Evolutionary conservation across 2,888 invertebrate genomes (phyloP).

Genomic region (Limnephilus auricula): DNA sequence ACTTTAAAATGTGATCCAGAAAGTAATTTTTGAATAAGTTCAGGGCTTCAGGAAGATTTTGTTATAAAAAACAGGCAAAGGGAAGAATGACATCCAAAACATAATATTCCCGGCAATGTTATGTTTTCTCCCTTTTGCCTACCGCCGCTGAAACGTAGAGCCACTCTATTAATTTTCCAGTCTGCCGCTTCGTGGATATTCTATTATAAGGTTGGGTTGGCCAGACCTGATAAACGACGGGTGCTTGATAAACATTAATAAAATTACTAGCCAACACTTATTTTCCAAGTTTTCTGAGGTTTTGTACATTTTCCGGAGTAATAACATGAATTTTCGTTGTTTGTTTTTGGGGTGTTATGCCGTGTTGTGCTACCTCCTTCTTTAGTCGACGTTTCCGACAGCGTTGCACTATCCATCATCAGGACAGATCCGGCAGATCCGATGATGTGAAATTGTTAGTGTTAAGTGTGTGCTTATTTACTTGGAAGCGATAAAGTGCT

Average conservation of each 20-base stretch:
- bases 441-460: no score
- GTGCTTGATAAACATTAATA: not conserved
- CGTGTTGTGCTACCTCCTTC: no score
- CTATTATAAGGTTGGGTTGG: not conserved
- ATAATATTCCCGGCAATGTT: not conserved
- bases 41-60: no score
- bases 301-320: not conserved
- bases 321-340: not conserved
- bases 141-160: not conserved
- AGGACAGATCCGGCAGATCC: no score
- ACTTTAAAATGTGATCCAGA: no score
- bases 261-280: not conserved
- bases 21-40: no score
- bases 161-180: not conserved
- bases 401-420: no score
- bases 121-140: not conserved
- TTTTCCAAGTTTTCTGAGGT: not conserved
- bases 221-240: not conserved
- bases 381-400: no score
- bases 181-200: not conserved
- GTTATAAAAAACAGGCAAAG: not conserved
- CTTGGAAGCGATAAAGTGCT: no score
- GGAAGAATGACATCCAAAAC: not conserved
- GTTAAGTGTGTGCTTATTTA: no score
- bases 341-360: no score